Evolutionary conservation across 2,797 vertebrate genomes (phyloP).

Genomic region (Pipistrellus pipistrellus): DNA sequence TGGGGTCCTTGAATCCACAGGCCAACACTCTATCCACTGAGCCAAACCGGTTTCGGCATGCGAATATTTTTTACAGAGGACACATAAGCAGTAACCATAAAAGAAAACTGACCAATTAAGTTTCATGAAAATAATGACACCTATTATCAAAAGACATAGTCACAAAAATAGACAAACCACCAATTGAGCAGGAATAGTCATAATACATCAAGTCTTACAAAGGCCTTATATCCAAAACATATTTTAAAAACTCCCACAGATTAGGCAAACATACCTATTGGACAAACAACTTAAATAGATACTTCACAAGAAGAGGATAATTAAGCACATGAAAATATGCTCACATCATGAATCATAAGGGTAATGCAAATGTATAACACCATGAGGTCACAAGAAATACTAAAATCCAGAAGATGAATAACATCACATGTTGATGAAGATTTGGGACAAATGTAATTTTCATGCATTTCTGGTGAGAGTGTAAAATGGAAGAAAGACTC

Average conservation of each 20-base stretch:
- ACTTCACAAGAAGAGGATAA: not conserved
- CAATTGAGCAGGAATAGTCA: not conserved
- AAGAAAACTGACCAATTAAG: not conserved
- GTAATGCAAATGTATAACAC: not conserved
- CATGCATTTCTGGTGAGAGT: not conserved
- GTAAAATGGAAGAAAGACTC: not conserved
- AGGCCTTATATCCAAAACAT: not conserved
- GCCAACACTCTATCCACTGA: no score
- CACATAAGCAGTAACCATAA: not conserved
- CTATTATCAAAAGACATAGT: not conserved
- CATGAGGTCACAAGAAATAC: not conserved
- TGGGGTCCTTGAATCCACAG: no score
- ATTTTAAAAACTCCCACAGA: not conserved
- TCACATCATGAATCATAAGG: not conserved
- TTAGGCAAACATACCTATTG: constrained; percentile 1
- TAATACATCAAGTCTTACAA: not conserved
- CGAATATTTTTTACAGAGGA: constrained; percentile 17
- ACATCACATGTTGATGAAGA: not conserved
- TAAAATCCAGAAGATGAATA: constrained; percentile 21
- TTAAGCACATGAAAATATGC: not conserved
- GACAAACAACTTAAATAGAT: not conserved
- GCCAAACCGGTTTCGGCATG: no score
- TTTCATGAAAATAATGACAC: not conserved
- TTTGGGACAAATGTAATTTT: not conserved
- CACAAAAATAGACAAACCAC: not conserved